Evolutionary conservation across 1,140 invertebrate species (phyloP).

Genomic region (Elysia chlorotica): DNA sequence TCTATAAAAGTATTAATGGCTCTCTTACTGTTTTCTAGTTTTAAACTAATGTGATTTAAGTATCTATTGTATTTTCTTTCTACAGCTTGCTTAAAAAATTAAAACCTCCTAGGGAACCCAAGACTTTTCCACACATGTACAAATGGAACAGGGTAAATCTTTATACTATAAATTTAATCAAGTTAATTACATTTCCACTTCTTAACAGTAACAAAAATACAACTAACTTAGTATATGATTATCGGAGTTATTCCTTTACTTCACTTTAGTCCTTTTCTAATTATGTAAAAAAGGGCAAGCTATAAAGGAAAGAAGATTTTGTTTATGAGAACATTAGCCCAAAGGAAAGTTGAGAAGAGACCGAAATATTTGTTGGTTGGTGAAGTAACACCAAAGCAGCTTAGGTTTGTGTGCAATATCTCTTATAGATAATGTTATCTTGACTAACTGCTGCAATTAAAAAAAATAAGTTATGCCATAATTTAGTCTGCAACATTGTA

Average conservation of each 20-base stretch:
- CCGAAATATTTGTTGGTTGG: no score
- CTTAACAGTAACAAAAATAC: neutral
- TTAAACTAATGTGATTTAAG: neutral
- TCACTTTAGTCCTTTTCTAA: neutral
- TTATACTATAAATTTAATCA: no score
- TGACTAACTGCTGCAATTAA: neutral
- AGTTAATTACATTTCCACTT: neutral
- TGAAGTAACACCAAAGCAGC: no score
- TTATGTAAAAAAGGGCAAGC: no score
- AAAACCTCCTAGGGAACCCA: slow-evolving; percentile 29
- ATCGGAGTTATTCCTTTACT: neutral
- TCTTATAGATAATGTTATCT: neutral
- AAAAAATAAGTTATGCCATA: neutral
- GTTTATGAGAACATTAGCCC: no score
- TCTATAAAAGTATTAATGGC: neutral
- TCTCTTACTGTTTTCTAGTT: neutral
- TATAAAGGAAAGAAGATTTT: no score
- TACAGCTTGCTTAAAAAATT: slow-evolving; percentile 31
- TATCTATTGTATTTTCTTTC: slow-evolving; percentile 7
- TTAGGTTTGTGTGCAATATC: no score
- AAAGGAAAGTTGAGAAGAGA: no score
- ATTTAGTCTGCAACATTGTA: no score
- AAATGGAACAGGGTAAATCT: slow-evolving; percentile 38
- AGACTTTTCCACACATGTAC: slow-evolving; percentile 25
- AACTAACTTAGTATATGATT: neutral